Conservation (phyloP, 1,140 invertebrate species). For the Nasonia vitripennis region DNA sequence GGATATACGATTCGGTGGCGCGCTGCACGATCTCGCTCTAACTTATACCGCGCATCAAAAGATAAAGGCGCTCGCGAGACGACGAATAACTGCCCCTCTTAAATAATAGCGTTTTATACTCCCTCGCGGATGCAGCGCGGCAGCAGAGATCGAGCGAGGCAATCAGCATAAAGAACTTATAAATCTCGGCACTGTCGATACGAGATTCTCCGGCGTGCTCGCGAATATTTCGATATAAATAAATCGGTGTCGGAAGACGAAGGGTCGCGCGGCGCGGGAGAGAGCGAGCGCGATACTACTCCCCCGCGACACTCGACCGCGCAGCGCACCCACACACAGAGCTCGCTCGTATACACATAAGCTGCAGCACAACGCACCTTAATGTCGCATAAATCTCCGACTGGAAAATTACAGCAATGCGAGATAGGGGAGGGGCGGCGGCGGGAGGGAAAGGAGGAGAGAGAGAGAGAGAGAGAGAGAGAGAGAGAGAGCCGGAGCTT, state of each 20-base stretch:
- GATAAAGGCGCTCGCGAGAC: constrained; percentile 11
- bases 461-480: constrained; percentile 16
- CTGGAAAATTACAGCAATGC: constrained; percentile 76
- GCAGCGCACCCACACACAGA: background rate
- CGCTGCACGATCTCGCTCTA: background rate
- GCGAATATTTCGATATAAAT: constrained; percentile 63
- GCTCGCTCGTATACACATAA: constrained; percentile 53
- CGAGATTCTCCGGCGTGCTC: constrained; percentile 39
- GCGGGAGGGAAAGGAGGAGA: constrained; percentile 40
- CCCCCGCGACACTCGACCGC: constrained; percentile 26
- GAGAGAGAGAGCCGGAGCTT: constrained; percentile 49
- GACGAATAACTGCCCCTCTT: background rate
- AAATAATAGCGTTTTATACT: constrained; percentile 36
- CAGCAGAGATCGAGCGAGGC: constrained; percentile 10
- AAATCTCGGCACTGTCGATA: constrained; percentile 51
- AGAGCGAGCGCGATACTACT: background rate
- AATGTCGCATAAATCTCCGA: constrained; percentile 75
- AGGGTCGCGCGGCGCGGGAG: constrained; percentile 47
- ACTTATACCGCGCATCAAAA: constrained; percentile 38
- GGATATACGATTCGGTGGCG: background rate
- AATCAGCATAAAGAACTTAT: constrained; percentile 55
- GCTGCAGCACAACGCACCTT: constrained; percentile 71
- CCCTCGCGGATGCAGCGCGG: background rate
- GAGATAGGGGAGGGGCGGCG: constrained; percentile 65
- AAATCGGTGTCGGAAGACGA: constrained; percentile 62